phyloP scores from a whole-genome alignment of 2,113 vertebrate genomes.

The Thomomys bottae region DNA sequence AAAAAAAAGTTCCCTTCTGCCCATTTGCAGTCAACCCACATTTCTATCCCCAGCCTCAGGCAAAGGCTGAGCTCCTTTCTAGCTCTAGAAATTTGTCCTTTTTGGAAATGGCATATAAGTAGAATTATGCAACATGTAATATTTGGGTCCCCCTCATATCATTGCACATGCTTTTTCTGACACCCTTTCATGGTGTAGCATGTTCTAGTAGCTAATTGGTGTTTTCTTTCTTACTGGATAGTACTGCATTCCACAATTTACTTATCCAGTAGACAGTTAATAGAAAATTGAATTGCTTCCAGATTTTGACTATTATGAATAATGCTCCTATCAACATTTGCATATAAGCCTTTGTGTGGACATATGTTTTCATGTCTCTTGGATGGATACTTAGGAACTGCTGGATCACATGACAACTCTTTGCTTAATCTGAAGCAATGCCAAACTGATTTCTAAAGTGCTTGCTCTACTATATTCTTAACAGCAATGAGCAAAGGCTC shows the following conservation, averaged over 20 bases:
- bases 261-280: background rate
- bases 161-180: background rate
- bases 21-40: background rate
- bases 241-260: background rate
- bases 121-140: background rate
- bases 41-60: background rate
- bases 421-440: background rate
- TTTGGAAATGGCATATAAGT: background rate
- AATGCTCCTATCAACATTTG: background rate
- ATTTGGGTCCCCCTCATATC: background rate
- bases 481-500: background rate
- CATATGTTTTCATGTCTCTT: background rate
- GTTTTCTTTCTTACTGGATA: background rate
- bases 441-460: background rate
- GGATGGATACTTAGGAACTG: background rate
- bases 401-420: background rate
- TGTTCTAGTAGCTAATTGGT: background rate
- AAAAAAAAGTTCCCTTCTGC: background rate
- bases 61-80: constrained; percentile 13
- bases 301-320: background rate
- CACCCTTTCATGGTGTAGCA: background rate
- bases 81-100: background rate
- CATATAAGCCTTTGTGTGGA: constrained; percentile 8
- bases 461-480: background rate
- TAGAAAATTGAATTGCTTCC: background rate